Base-by-base conservation (phyloP, 2,888 invertebrate species). In the Lordiphosa andalusiaca region DNA sequence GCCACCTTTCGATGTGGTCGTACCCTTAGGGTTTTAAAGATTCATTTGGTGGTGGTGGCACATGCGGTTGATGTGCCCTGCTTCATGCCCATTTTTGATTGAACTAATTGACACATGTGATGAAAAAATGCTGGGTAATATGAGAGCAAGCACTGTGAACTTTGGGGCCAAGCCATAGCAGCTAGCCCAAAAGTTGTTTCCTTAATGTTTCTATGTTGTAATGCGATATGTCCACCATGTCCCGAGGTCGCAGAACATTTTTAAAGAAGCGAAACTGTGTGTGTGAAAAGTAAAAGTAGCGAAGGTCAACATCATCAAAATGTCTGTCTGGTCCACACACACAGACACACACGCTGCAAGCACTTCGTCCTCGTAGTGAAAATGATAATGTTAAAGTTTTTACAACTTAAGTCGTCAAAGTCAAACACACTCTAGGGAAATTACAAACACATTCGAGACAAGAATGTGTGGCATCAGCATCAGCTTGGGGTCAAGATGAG, bases 321-420 rank as follows among this genome's bases (percentile, higher is more conserved):
- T 74, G 78, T 77, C 84, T 75, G 84, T 68, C 82, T 66, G 55
- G 61, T 59, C 59, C 61, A 59, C 51, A 70, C 60, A 63, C 63
- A 66, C 61, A 42, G 42, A 51, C n/a, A 63, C 53, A 61, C 56
- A 63, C 53, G 35, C 59, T 46, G 49, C 40, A 16, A 47, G 53
- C 38, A 19, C 12, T 47, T 52, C 39, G 48, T 25, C 53, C 65
- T 69, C 54, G 69, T 71, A 69, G 78, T 73, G 69, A 83, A 86
- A 86, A 87, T 86, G 87, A 87, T 87, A 87, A 87, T 87, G 87
- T 87, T 87, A 82, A 87, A 87, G 88, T 87, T 87, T 44, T 87
- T 87, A 87, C 87, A 87, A 87, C 87, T 87, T 87, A 87, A 87
- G 88, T 87, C 87, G 87, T 87, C 88, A 87, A 87, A 87, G 87